Evolutionary conservation across 2,797 vertebrate species (phyloP).

Genomic region (Pseudomugil gertrudae): DNA sequence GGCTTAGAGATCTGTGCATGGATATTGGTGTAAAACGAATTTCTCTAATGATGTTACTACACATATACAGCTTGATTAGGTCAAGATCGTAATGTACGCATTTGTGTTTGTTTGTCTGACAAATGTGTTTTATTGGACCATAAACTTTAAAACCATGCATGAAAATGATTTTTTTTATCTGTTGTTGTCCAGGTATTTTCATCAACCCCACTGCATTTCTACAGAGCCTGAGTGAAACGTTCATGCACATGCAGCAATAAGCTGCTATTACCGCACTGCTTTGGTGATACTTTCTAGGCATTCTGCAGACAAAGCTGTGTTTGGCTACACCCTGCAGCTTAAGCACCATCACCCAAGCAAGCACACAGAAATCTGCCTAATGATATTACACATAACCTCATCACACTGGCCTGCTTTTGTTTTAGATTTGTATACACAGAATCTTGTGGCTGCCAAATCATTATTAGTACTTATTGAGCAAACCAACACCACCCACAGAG

Average conservation of each 20-base stretch:
- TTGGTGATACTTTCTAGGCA: slow-evolving; percentile 52
- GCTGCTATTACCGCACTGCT: slow-evolving; percentile 46
- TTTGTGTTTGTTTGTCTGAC: slow-evolving; percentile 11
- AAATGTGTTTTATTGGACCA: slow-evolving; percentile 38
- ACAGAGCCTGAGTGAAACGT: slow-evolving; percentile 51
- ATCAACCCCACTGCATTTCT: slow-evolving; percentile 52
- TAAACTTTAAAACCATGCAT: slow-evolving; percentile 37
- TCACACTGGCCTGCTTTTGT: slow-evolving; percentile 31
- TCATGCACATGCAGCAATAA: slow-evolving; percentile 61
- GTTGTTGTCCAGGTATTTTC: neutral
- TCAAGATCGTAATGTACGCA: slow-evolving; percentile 29
- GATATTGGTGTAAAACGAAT: slow-evolving; percentile 60
- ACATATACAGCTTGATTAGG: slow-evolving; percentile 57
- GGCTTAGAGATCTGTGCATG: slow-evolving; percentile 45
- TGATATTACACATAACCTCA: slow-evolving; percentile 46
- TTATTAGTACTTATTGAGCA: slow-evolving; percentile 58
- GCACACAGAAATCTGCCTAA: slow-evolving; percentile 60
- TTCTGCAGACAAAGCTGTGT: slow-evolving; percentile 71
- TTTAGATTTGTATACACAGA: slow-evolving; percentile 18
- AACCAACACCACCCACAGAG: slow-evolving; percentile 43
- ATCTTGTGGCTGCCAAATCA: slow-evolving; percentile 45
- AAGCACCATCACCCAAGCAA: slow-evolving; percentile 44
- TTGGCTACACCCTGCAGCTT: slow-evolving; percentile 50
- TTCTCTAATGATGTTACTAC: slow-evolving; percentile 56
- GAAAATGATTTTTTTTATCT: slow-evolving; percentile 27